These are phyloP conservation scores for Acanthurus lineatus DNA, from an alignment of 2,797 vertebrate genomes.

Conservation along the genomic window DNA sequence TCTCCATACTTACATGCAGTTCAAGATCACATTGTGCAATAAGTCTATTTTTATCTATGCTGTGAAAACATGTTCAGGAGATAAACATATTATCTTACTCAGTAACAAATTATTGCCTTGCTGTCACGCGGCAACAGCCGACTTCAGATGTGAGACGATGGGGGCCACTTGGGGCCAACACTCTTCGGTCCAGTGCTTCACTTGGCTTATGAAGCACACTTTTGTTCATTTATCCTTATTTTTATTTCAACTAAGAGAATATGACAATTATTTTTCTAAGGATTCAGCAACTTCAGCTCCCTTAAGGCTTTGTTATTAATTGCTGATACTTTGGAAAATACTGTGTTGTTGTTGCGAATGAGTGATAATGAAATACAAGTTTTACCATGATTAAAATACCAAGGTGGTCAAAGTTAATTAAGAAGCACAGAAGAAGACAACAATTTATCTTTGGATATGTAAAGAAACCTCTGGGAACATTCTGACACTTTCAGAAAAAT, in stretches of 20 bases:
- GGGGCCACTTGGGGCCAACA: background rate
- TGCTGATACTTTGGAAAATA: background rate
- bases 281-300: conserved; percentile 4
- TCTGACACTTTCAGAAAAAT: background rate
- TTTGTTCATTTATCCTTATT: background rate
- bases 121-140: conserved; percentile 6
- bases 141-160: conserved; percentile 4
- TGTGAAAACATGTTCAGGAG: background rate
- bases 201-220: conserved; percentile 6
- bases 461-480: background rate
- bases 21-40: conserved; percentile 11
- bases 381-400: background rate
- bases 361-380: conserved; percentile 4
- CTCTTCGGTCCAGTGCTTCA: background rate
- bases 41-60: conserved; percentile 7
- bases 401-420: background rate
- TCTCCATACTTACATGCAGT: conserved; percentile 16
- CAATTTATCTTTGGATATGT: background rate
- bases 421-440: background rate
- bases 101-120: background rate
- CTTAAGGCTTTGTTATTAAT: conserved; percentile 1
- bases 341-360: conserved; percentile 5
- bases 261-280: background rate
- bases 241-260: background rate
- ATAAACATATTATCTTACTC: conserved; percentile 14